phyloP scores from a whole-genome alignment of 37 sponge, comb jelly and placozoan species.

The Halisarca cf. caerulea region DNA sequence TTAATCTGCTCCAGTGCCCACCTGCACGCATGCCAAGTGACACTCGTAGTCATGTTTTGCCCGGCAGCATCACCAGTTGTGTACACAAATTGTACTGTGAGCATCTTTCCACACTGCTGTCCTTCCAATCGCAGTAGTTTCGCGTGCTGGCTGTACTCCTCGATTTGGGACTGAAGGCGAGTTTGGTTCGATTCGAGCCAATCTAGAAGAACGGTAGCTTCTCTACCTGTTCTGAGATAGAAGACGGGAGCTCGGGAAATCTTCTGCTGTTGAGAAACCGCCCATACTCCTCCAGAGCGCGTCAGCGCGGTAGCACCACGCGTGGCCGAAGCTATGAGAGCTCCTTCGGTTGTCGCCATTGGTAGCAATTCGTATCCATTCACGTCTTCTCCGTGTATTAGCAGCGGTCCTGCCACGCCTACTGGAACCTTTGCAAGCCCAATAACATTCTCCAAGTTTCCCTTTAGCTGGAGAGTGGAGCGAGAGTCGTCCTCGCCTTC shows the following conservation, averaged over 20 bases:
- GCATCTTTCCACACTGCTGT: constrained; percentile 30
- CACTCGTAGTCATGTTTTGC: constrained; percentile 82
- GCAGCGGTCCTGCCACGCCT: constrained; percentile 65
- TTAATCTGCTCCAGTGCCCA: constrained; percentile 46
- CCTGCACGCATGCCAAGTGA: constrained; percentile 67
- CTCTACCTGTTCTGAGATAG: constrained; percentile 14
- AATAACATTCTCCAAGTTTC: constrained; percentile 77
- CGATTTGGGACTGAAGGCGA: constrained; percentile 40
- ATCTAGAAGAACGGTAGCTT: constrained; percentile 35
- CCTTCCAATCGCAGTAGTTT: constrained; percentile 33
- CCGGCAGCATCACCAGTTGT: constrained; percentile 68
- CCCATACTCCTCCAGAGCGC: constrained; percentile 63
- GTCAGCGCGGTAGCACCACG: constrained; percentile 67
- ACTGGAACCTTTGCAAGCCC: constrained; percentile 73
- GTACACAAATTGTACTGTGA: constrained; percentile 54
- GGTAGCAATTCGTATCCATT: constrained; percentile 66
- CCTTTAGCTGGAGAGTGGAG: constrained; percentile 64
- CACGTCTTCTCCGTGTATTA: constrained; percentile 54
- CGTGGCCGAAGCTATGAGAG: constrained; percentile 76
- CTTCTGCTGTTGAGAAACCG: constrained; percentile 16
- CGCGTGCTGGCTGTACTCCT: constrained; percentile 63
- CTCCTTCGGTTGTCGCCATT: constrained; percentile 81
- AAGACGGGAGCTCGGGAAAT: constrained; percentile 60
- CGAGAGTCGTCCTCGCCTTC: constrained; percentile 60
- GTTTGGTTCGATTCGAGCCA: constrained; percentile 43